Base-by-base conservation (phyloP, 2,113 vertebrate genomes). In the Cinclus cinclus region DNA sequence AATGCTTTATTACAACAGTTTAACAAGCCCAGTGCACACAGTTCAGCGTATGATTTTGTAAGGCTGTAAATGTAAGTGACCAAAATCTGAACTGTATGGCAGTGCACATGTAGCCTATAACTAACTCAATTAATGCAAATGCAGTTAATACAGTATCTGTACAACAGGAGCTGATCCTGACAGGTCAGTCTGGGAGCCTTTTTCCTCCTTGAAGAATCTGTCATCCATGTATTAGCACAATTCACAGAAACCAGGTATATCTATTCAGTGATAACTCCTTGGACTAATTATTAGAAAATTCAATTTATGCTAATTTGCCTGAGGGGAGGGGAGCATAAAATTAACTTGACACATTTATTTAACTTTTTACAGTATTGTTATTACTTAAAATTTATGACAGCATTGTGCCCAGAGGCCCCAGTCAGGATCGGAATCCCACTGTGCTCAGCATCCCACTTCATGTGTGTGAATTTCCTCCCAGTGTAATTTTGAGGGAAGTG, bases 291-390 rank as follows among this genome's bases (percentile, higher is more conserved):
- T 93, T 53, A 78, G 49, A 92, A 89, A 79, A 95, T 71, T 93
- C 82, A 92, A 63, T 62, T 70, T 94, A 85, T 68, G 62, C 56
- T 88, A 56, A 87, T 96, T 85, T 95, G 95, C 89, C 33, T 35
- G 89, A 96, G 79, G 94, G 60, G 84, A 95, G 78, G 49, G 60
- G 95, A 97, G 77, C 63, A 84, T 74, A 95, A 94, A 96, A 97
- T 97, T 96, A 97, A 96, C 94, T 86, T 60, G 86, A 94, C 68
- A 87, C 62, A 89, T 87, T 96, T 95, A 94, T 90, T 96, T 96
- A 95, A 97, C 92, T 96, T 96, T 90, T 86, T 68, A 44, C 58
- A 52, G 9, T 53, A 86, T 68, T 78, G 77, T 55, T 94, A 55
- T 95, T 94, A 91, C 71, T 94, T 95, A 95, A 96, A 69, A 80